A percentile compares a stretch with the other conserved stretches of the same genome.
phyloP scores from a whole-genome alignment of 2,113 vertebrate species.

The Pleuronectes platessa region DNA sequence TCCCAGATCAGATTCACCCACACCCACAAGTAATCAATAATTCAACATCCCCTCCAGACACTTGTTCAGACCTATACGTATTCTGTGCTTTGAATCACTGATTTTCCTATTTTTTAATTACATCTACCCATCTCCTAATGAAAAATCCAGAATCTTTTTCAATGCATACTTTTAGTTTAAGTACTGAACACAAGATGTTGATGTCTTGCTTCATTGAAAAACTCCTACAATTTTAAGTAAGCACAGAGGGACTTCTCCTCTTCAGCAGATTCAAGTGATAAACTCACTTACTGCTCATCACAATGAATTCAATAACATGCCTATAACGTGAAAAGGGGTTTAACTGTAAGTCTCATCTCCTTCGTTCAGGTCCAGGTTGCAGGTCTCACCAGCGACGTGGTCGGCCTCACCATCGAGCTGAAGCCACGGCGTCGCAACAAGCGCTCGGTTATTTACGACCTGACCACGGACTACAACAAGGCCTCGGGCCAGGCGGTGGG shows the following conservation, averaged over 20 bases:
- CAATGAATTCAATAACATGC: not conserved
- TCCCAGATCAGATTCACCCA: not conserved
- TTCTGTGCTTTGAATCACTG: no score
- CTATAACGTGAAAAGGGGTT: not conserved
- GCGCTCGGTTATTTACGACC: slow-evolving; percentile 88
- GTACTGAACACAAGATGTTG: no score
- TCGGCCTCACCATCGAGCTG: slow-evolving; percentile 90
- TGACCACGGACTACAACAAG: slow-evolving; percentile 79
- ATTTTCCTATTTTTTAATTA: no score
- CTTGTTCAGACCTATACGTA: not conserved
- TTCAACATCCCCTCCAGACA: not conserved
- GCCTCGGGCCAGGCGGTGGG: slow-evolving; percentile 81
- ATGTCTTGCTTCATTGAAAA: no score
- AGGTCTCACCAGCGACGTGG: slow-evolving; percentile 86
- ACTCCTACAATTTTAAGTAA: no score
- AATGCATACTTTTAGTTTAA: no score
- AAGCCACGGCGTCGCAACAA: slow-evolving; percentile 92
- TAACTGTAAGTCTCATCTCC: not conserved
- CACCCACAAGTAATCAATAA: not conserved
- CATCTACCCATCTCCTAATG: no score
- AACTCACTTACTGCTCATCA: not conserved
- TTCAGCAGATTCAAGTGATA: no score
- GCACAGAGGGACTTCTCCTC: no score
- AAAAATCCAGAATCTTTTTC: no score
- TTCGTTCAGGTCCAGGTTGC: slow-evolving; percentile 88